Conservation (phyloP, 2,797 vertebrate species). For the Tauraco hartlaubi region DNA sequence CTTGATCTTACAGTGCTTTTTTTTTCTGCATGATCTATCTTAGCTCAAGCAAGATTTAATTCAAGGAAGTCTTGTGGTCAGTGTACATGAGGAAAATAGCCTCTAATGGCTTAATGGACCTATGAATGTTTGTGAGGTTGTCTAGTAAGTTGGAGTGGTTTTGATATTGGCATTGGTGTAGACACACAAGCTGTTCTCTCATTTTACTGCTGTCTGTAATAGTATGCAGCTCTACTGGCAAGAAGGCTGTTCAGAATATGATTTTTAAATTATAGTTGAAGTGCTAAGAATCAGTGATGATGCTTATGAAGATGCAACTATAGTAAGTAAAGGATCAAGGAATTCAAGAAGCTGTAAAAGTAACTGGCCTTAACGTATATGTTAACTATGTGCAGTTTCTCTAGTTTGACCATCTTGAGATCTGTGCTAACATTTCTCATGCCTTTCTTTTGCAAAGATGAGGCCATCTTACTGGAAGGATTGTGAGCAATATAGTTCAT, state of each 20-base stretch:
- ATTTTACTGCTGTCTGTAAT: background rate
- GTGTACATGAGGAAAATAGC: background rate
- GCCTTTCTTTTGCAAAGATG: background rate
- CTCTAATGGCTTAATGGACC: background rate
- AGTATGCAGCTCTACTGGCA: background rate
- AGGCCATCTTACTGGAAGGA: background rate
- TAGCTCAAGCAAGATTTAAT: background rate
- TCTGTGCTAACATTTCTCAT: background rate
- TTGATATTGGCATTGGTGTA: background rate
- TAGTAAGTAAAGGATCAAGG: background rate
- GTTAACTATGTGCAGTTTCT: background rate
- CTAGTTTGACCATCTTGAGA: background rate
- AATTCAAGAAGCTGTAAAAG: background rate
- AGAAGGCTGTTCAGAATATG: background rate
- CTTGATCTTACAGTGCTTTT: background rate
- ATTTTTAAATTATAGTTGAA: background rate
- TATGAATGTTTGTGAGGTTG: background rate
- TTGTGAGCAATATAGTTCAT: background rate
- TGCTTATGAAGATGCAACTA: background rate
- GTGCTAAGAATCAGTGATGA: background rate
- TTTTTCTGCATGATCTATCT: background rate
- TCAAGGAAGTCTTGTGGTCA: background rate
- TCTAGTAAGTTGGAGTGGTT: conserved; percentile 14
- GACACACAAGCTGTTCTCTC: background rate
- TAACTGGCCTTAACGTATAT: background rate